Evolutionary conservation across 2,797 vertebrate genomes (phyloP).

Genomic region (Melanotaenia parkinsoni): DNA sequence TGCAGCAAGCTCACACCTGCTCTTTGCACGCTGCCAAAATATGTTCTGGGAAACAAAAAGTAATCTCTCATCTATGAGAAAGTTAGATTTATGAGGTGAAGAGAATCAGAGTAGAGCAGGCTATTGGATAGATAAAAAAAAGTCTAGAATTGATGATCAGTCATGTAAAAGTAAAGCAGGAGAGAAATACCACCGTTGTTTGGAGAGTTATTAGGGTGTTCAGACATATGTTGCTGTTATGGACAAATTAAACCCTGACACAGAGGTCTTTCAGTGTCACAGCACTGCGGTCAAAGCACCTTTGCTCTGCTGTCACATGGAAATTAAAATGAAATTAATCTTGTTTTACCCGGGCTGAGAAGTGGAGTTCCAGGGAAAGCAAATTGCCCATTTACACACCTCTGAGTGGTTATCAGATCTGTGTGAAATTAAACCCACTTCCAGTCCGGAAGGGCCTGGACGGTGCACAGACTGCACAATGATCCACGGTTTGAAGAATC

Average conservation of each 20-base stretch:
- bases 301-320: neutral
- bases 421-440: constrained; percentile 56
- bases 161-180: neutral
- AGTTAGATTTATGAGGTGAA: neutral
- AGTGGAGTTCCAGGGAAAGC: constrained; percentile 22
- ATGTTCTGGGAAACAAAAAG: constrained; percentile 13
- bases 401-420: constrained; percentile 54
- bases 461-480: constrained; percentile 41
- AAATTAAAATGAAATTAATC: constrained; percentile 38
- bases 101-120: neutral
- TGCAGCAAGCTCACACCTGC: constrained; percentile 45
- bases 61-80: neutral
- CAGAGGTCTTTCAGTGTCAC: constrained; percentile 8
- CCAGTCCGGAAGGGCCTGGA: constrained; percentile 10
- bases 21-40: constrained; percentile 4
- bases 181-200: neutral
- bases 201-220: neutral
- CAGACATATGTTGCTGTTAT: neutral
- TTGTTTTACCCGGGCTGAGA: constrained; percentile 29
- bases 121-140: neutral
- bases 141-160: neutral
- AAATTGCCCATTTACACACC: constrained; percentile 53
- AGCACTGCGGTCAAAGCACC: neutral
- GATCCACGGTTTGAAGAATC: constrained; percentile 47
- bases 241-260: neutral